phyloP scores from a whole-genome alignment of 1,140 invertebrate species.

The Atta cephalotes region DNA sequence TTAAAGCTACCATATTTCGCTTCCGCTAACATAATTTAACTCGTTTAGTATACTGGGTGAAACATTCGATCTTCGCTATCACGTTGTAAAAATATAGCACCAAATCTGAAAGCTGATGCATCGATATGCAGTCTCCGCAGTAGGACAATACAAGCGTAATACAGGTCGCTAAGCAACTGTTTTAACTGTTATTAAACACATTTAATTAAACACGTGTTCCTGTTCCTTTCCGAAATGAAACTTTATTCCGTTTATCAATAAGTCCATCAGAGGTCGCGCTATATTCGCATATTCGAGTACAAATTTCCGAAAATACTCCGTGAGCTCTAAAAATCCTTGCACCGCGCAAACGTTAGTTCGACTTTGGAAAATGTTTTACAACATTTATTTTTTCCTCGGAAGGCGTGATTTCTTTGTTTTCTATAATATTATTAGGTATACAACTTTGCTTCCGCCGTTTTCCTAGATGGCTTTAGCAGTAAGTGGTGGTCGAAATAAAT shows the following conservation, averaged over 20 bases:
- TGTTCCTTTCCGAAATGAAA: background rate
- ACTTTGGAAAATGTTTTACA: background rate
- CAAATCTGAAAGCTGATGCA: no score
- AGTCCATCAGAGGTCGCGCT: background rate
- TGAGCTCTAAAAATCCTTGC: background rate
- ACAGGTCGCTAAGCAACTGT: background rate
- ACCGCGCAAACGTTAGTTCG: background rate
- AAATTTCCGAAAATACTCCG: conserved; percentile 10
- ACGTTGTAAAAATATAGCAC: no score
- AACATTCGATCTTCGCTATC: no score
- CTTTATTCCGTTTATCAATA: background rate
- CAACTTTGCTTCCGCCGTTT: no score
- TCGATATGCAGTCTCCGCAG: no score
- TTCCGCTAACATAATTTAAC: background rate
- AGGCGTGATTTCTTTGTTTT: background rate
- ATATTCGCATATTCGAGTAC: background rate
- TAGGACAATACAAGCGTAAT: no score
- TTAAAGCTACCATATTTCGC: conserved; percentile 14
- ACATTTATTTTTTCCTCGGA: conserved; percentile 5
- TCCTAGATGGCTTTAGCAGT: no score
- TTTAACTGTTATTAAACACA: background rate
- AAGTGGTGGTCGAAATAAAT: no score
- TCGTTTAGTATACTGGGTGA: background rate
- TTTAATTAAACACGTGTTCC: background rate
- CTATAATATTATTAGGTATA: no score